Percentiles rank a stretch among this genome's conserved stretches.
These are phyloP conservation scores for Melopsittacus undulatus DNA, from an alignment of 2,797 vertebrate species.

Conservation along the genomic window DNA sequence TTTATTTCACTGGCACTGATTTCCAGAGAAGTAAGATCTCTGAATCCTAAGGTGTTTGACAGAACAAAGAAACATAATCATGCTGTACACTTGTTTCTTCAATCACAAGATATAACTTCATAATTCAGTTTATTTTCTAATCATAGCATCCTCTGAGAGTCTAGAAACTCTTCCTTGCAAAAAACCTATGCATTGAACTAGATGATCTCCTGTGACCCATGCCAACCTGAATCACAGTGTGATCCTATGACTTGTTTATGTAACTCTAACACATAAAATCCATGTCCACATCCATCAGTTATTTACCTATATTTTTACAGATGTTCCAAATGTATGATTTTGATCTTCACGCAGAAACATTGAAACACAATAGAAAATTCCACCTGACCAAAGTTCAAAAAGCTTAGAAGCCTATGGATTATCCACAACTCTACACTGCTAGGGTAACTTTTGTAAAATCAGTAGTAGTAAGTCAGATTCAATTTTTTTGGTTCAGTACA, in stretches of 20 bases:
- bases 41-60: not conserved
- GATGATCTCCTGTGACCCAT: not conserved
- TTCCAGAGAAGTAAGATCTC: not conserved
- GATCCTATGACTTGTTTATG: not conserved
- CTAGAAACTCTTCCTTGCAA: not conserved
- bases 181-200: not conserved
- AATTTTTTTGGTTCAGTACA: not conserved
- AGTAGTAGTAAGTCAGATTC: not conserved
- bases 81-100: not conserved
- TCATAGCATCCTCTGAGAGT: not conserved
- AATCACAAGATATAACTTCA: not conserved
- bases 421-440: not conserved
- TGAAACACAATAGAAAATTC: slow-evolving; percentile 24
- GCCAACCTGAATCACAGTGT: not conserved
- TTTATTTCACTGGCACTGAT: not conserved
- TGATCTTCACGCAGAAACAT: slow-evolving; percentile 18
- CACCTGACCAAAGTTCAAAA: not conserved
- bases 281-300: slow-evolving; percentile 11
- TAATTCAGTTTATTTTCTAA: not conserved
- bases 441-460: not conserved
- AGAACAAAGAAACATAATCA: not conserved
- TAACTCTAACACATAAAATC: slow-evolving; percentile 40
- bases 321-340: slow-evolving; percentile 6
- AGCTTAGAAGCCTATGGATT: not conserved
- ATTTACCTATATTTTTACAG: slow-evolving; percentile 37